Evolutionary conservation across 37 sponge, comb jelly and placozoan species (phyloP), one percentile per base, ranked within the genome.

Genomic region (Ianthella basta): DNA sequence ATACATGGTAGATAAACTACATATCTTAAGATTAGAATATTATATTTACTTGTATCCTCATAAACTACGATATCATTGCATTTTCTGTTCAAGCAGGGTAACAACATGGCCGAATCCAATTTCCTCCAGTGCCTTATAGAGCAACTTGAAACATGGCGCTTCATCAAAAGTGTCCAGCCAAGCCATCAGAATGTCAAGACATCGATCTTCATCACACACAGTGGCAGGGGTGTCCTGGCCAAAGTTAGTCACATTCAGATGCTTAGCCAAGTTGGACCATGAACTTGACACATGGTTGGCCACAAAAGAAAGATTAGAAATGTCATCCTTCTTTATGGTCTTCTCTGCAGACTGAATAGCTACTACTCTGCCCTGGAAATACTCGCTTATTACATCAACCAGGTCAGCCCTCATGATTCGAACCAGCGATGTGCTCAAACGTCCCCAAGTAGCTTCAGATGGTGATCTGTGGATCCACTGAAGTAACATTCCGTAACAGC

Each of bases 341-440:
- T 69, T 69, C 34, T 29, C 70, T 32, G 35, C 70, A 29, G 1
- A 69, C 70, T 69, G 70, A 29, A 69, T 29, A 30, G 34, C 34
- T 13, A 18, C 19, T 13, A 27, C 34, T 18, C 6, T 1, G 33
- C 70, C 70, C 1, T n/a, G 29, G 34, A 69, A 35, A 6, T 69
- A 69, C 6, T 32, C 33, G 25, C 70, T 69, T 34, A 69, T 69
- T 16, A 32, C 70, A 69, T 69, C 70, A 69, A 29, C 70, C 29
- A 69, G 29, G 34, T 69, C 70, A 34, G 34, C 70, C 6, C 70
- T n/a, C 18, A 69, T 30, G 27, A 69, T 69, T 1, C 70, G 29
- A 30, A 69, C 70, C 12, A 69, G 70, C 1, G 18, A 1, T 4
- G 19, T 29, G 34, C 70, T 34, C 29, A 69, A 35, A 34, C 27